Evolutionary conservation across 2,888 invertebrate genomes (phyloP), one percentile per base, ranked within the genome.

Genomic region (Acanthosepion lycidas): DNA sequence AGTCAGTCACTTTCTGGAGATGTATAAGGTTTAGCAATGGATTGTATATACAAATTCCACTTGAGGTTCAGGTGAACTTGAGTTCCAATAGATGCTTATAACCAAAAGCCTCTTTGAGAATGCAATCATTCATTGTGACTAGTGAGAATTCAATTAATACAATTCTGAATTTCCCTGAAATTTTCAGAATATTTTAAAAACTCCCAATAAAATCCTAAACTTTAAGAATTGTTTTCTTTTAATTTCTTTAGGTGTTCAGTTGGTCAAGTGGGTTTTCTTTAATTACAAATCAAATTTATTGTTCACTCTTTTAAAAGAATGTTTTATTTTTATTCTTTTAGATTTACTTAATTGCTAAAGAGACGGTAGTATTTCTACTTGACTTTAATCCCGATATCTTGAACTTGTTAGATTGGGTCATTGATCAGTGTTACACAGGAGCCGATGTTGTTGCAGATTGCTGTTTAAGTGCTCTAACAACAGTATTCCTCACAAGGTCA

Each of bases 401-500:
- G 95, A 97, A 97, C 6, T 95, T 99, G 94, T 98, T 99, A 92
- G 99, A 99, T 97, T 99, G 99, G 99, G 98, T 99, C 0, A 99
- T 99, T 94, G 99, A 99, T 98, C 98, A 99, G 95, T 99, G 99
- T 97, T 99, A 99, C 97, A 99, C 99, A 0, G 99, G 99, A 9
- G 98, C 98, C 18, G 98, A 98, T 6, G 98, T 98, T 95, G 99
- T 99, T 91, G 99, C 99, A 2, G 99, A 99, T 97, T 99, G 99
- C 5, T 99, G 99, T 97, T 99, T 99, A 97, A 98, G 99, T 97
- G 99, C 99, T 9, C 98, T 99, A 94, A 99, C 99, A 9, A 98
- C 99, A 15, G 99, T 99, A 96, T 99, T 99, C 98, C 99, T 99
- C 97, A 99, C 99, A 94, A 98, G 99, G 99, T 99, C 33, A 78